These are phyloP conservation scores for Papilio polytes DNA, from an alignment of 1,140 invertebrate genomes.

Conservation along the genomic window DNA sequence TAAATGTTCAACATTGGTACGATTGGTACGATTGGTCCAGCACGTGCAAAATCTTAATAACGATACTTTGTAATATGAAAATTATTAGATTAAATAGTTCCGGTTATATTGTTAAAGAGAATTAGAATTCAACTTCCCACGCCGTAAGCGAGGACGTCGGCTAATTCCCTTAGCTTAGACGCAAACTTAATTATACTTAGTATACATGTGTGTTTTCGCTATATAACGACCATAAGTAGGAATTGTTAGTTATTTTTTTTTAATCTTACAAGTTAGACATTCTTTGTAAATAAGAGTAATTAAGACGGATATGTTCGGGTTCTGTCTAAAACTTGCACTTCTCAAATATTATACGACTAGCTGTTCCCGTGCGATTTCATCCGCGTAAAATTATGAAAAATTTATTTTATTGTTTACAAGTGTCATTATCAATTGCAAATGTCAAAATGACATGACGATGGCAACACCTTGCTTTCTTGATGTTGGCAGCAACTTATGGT, in stretches of 20 bases:
- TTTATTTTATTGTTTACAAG: too few relatives aligned
- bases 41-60: background rate
- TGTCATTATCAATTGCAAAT: too few relatives aligned
- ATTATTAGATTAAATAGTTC: background rate
- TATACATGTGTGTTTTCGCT: background rate
- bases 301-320: too few relatives aligned
- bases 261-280: background rate
- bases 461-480: too few relatives aligned
- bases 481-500: too few relatives aligned
- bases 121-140: slow-evolving; percentile 18
- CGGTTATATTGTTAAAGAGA: slow-evolving; percentile 13
- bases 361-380: too few relatives aligned
- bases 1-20: background rate
- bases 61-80: background rate
- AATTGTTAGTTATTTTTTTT: background rate
- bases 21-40: background rate
- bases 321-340: too few relatives aligned
- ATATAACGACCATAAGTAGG: background rate
- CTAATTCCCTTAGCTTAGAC: slow-evolving; percentile 23
- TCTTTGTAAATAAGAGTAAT: background rate
- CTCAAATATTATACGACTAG: too few relatives aligned
- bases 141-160: background rate
- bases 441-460: too few relatives aligned
- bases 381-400: too few relatives aligned
- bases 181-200: slow-evolving; percentile 28